Evolutionary conservation across 2,888 invertebrate genomes (phyloP), one percentile per base, ranked within the genome.

Genomic region (Nomada fucata): DNA sequence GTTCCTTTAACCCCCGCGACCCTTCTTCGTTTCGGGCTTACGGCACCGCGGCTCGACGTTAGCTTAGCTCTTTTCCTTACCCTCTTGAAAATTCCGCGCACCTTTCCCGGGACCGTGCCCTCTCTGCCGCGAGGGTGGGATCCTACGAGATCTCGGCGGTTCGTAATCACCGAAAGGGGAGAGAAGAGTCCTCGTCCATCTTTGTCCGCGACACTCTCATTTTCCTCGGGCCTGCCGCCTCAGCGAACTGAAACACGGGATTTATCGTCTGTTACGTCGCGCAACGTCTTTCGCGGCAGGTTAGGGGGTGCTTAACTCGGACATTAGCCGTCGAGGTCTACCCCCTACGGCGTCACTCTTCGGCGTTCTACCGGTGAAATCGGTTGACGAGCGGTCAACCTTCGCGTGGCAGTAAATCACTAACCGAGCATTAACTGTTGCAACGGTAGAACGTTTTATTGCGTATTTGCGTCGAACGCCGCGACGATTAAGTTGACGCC

Each of bases 251-350:
- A 59, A 82, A 59, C 73, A 67, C 69, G 70, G 84, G 86, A 89
- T 90, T 90, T 90, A 91, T 91, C 86, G 87, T 90, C 88, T 87
- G 82, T 88, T 86, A 89, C 87, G 86, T 82, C 67, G 81, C 76
- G 85, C 77, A 90, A 84, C 86, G 86, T 90, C 86, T 88, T 89
- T 90, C 90, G 91, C 88, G 91, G 91, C 86, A 91, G 91, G 91
- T 91, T 88, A 89, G 88, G 88, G 88, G 88, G 88, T 76, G 84
- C 85, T 89, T 87, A 86, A 86, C 88, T 85, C 84, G 83, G 83
- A 79, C 83, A 89, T 89, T 90, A 90, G 89, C 84, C 82, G 76
- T 57, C 57, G 60, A 76, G 77, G 23, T 70, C 47, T 71, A 50
- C 75, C 64, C 69, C 76, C 78, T 50, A 74, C 59, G 77, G 68